phyloP scores from a whole-genome alignment of 1,140 invertebrate genomes.

The Goniozus legneri region DNA sequence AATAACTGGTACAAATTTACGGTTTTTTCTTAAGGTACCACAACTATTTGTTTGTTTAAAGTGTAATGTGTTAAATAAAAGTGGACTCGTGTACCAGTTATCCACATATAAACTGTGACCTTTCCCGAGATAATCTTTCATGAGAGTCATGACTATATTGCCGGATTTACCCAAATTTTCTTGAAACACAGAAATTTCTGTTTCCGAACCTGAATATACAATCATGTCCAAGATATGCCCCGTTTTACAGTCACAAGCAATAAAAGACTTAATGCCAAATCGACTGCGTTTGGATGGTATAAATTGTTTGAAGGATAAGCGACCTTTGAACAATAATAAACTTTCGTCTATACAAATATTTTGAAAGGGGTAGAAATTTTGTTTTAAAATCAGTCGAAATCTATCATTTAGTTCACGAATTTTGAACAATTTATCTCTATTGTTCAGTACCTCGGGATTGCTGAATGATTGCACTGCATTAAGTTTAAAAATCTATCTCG shows the following conservation, averaged over 20 bases:
- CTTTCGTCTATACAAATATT: constrained; percentile 25
- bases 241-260: constrained; percentile 28
- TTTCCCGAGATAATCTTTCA: constrained; percentile 27
- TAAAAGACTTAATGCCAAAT: constrained; percentile 29
- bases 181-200: neutral
- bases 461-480: constrained; percentile 20
- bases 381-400: constrained; percentile 2
- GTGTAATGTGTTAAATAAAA: constrained; percentile 27
- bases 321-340: constrained; percentile 24
- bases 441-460: constrained; percentile 10
- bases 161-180: constrained; percentile 25
- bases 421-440: constrained; percentile 15
- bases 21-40: constrained; percentile 33
- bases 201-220: constrained; percentile 30
- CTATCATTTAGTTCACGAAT: constrained; percentile 8
- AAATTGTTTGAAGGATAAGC: constrained; percentile 29
- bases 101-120: constrained; percentile 38
- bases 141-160: constrained; percentile 33
- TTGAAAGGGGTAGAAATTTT: constrained; percentile 20
- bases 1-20: constrained; percentile 29
- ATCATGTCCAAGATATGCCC: constrained; percentile 36
- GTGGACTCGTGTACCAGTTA: constrained; percentile 42
- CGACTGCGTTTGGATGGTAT: constrained; percentile 26
- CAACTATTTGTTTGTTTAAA: constrained; percentile 30
- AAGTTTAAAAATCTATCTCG: constrained; percentile 20